These are phyloP conservation scores for Aleiodes testaceus DNA, from an alignment of 2,888 invertebrate genomes.

Conservation along the genomic window DNA sequence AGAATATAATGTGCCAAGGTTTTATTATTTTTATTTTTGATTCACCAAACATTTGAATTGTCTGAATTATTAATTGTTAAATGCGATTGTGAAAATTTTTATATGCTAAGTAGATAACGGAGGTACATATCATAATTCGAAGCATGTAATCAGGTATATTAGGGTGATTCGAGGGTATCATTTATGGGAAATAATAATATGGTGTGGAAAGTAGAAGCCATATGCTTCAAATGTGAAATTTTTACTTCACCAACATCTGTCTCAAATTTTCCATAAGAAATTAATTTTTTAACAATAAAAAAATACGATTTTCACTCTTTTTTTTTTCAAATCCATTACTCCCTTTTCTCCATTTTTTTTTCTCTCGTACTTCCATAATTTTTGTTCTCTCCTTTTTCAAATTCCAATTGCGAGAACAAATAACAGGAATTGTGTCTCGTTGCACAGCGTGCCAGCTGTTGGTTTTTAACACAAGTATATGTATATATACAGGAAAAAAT, in stretches of 20 bases:
- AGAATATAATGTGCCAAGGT: background rate
- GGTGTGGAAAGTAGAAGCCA: conserved; percentile 7
- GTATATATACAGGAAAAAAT: conserved; percentile 4
- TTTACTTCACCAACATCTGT: background rate
- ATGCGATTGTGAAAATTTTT: background rate
- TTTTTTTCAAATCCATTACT: background rate
- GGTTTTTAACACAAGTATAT: conserved; percentile 16
- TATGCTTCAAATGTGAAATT: conserved; percentile 11
- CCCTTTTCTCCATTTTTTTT: conserved; percentile 10
- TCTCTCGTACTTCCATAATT: conserved; percentile 5
- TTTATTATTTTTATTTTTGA: conserved; percentile 6
- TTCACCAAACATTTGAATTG: conserved; percentile 11
- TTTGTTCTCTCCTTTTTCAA: conserved; percentile 23
- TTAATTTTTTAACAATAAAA: too few species aligned
- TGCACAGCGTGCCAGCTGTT: conserved; percentile 57
- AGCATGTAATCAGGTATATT: too few species aligned
- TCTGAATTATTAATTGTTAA: background rate
- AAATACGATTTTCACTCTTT: too few species aligned
- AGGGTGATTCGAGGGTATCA: conserved; percentile 3
- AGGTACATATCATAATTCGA: background rate
- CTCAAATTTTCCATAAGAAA: background rate
- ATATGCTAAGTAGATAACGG: background rate
- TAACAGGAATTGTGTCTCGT: conserved; percentile 72
- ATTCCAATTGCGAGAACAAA: conserved; percentile 63
- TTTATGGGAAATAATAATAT: conserved; percentile 13